Evolutionary conservation across 2,888 invertebrate species (phyloP).

Genomic region (Thysanoteuthis rhombus): DNA sequence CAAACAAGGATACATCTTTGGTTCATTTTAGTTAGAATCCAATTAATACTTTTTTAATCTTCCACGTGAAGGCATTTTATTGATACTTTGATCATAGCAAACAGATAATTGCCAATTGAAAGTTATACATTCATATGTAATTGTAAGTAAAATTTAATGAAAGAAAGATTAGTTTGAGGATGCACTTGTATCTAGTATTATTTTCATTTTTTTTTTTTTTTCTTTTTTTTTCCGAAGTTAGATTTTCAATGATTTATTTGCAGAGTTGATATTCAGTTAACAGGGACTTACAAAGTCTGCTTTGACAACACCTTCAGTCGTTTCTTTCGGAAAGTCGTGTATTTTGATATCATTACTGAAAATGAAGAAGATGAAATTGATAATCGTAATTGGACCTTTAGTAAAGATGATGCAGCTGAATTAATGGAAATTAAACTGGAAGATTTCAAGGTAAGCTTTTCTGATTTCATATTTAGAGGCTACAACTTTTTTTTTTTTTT

Average conservation of each 20-base stretch:
- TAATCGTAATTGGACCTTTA: conserved; percentile 70
- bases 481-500: too few relatives aligned
- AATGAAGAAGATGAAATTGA: conserved; percentile 50
- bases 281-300: conserved; percentile 85
- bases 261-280: conserved; percentile 71
- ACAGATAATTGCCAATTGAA: too few relatives aligned
- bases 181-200: too few relatives aligned
- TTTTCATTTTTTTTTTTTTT: background rate
- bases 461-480: conserved; percentile 70
- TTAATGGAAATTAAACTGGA: conserved; percentile 70
- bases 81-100: too few relatives aligned
- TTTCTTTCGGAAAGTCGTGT: conserved; percentile 85
- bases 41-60: too few relatives aligned
- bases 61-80: too few relatives aligned
- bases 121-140: too few relatives aligned
- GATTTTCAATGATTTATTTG: conserved; percentile 34
- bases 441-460: conserved; percentile 59
- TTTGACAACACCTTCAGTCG: conserved; percentile 87
- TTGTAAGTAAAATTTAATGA: too few relatives aligned
- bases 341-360: conserved; percentile 76
- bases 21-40: too few relatives aligned
- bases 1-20: too few relatives aligned
- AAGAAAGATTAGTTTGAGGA: too few relatives aligned
- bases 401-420: conserved; percentile 68
- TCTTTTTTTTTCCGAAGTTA: background rate